These are phyloP conservation scores for Creontiades dilutus DNA, from an alignment of 2,888 invertebrate species.

Conservation along the genomic window DNA sequence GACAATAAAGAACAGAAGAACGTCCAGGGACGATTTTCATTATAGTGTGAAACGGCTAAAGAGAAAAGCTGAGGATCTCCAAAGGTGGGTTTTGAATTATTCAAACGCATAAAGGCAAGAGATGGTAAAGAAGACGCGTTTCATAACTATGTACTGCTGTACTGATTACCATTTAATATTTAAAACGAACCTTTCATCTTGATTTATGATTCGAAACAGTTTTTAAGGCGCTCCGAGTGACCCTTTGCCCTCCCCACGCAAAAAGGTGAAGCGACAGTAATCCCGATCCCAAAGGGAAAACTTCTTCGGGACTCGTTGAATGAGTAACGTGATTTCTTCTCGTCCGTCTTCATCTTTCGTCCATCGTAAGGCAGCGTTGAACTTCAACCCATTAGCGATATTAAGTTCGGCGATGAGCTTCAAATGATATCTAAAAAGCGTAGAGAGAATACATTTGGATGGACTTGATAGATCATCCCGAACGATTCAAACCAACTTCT, in stretches of 20 bases:
- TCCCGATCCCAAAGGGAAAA: background rate
- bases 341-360: too few relatives aligned
- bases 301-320: background rate
- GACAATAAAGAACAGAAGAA: slow-evolving; percentile 4
- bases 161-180: slow-evolving; percentile 42
- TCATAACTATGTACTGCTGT: slow-evolving; percentile 6
- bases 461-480: too few relatives aligned
- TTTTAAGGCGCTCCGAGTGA: background rate
- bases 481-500: too few relatives aligned
- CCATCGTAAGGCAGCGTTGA: too few relatives aligned
- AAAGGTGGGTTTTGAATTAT: slow-evolving; percentile 33
- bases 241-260: background rate
- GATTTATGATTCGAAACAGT: slow-evolving; percentile 20
- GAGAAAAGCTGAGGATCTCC: background rate
- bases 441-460: too few relatives aligned
- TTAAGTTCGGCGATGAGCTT: too few relatives aligned
- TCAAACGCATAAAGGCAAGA: slow-evolving; percentile 22
- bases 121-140: slow-evolving; percentile 25
- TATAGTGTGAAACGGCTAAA: background rate
- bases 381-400: too few relatives aligned
- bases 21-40: background rate
- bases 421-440: too few relatives aligned
- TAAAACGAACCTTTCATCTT: background rate
- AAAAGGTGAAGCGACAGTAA: background rate
- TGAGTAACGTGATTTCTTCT: too few relatives aligned